phyloP scores from a whole-genome alignment of 2,888 invertebrate genomes.

The Folsomia candida region DNA sequence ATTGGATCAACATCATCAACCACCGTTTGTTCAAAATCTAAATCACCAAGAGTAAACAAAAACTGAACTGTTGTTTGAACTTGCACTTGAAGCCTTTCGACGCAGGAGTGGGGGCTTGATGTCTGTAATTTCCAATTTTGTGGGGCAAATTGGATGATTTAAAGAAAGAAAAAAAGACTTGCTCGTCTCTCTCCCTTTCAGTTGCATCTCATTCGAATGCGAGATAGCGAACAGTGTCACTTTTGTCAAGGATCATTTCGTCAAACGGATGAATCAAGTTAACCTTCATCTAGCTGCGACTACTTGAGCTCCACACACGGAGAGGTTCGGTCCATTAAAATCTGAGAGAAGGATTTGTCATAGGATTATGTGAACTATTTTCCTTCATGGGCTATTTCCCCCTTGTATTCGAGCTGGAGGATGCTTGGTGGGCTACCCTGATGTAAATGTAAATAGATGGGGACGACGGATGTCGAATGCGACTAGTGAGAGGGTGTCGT shows the following conservation, averaged over 20 bases:
- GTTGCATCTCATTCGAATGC: too few species aligned
- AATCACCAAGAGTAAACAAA: neutral
- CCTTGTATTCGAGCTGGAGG: neutral
- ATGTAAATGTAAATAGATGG: slow-evolving; percentile 11
- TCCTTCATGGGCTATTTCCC: neutral
- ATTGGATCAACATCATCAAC: neutral
- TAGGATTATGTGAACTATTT: neutral
- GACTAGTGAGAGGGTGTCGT: neutral
- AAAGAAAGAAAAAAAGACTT: neutral
- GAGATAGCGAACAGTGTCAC: neutral
- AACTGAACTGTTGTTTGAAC: too few species aligned
- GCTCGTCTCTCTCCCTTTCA: too few species aligned
- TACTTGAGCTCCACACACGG: too few species aligned
- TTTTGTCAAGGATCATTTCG: neutral
- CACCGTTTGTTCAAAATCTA: neutral
- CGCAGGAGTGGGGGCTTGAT: neutral
- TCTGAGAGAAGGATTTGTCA: slow-evolving; percentile 7
- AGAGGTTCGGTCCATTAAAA: slow-evolving; percentile 2
- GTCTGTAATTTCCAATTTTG: neutral
- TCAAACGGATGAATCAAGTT: neutral
- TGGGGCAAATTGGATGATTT: neutral
- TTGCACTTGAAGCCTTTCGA: neutral
- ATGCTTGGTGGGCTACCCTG: neutral
- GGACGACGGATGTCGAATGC: neutral
- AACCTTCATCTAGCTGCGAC: neutral